Evolutionary conservation across 2,888 invertebrate species (phyloP).

Genomic region (Drosophila macrospina): DNA sequence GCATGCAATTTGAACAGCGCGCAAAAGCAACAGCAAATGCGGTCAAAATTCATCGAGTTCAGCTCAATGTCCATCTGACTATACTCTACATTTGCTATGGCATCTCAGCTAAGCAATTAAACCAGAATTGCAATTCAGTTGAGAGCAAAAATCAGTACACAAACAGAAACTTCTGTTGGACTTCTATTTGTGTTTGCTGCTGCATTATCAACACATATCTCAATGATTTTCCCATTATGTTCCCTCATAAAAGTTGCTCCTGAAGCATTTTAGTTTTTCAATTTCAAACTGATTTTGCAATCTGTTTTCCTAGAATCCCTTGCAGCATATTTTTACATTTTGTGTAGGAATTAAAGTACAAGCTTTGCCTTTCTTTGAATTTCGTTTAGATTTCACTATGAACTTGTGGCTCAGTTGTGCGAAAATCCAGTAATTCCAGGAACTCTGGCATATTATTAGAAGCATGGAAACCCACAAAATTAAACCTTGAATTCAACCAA

Average conservation of each 20-base stretch:
- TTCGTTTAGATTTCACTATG: not conserved
- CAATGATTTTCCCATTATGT: not conserved
- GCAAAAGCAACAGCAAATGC: constrained; percentile 23
- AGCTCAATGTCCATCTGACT: constrained; percentile 18
- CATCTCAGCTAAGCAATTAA: not conserved
- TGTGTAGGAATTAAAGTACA: no score
- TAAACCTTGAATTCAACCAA: not conserved
- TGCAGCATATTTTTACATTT: not conserved
- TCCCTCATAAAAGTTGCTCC: no score
- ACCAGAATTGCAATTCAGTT: not conserved
- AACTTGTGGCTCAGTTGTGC: not conserved
- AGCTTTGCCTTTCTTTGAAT: not conserved
- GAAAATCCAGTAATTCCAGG: not conserved
- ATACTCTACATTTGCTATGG: not conserved
- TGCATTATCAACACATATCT: not conserved
- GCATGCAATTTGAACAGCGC: constrained; percentile 62
- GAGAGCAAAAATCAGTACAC: not conserved
- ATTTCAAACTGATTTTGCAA: not conserved
- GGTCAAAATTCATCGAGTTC: constrained; percentile 25
- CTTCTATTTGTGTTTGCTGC: not conserved
- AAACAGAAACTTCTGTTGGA: not conserved
- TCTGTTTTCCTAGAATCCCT: not conserved
- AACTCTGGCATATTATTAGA: not conserved
- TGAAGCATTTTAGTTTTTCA: not conserved
- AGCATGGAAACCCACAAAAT: not conserved